These are phyloP conservation scores for Oscarella lobularis DNA, from an alignment of 37 sponge, comb jelly and placozoan genomes.

Conservation along the genomic window DNA sequence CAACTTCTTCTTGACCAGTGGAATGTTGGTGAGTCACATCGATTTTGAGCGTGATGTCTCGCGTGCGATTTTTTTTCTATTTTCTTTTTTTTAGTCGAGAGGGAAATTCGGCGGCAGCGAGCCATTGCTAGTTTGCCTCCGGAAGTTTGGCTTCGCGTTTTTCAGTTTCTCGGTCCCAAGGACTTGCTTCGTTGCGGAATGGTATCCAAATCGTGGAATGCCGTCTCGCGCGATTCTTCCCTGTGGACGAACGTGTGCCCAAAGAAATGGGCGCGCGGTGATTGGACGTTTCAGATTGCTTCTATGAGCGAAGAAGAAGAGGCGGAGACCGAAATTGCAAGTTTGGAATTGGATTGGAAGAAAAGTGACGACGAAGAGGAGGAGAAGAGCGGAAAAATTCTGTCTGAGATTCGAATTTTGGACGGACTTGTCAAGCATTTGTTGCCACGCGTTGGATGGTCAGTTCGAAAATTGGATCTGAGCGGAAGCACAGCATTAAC, in stretches of 20 bases:
- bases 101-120: no score
- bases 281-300: neutral
- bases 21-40: no score
- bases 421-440: conserved; percentile 37
- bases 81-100: no score
- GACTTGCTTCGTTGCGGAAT: neutral
- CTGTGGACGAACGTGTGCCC: neutral
- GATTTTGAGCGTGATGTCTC: no score
- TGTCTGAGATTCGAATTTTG: conserved; percentile 26
- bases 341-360: neutral
- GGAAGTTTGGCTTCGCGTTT: neutral
- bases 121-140: neutral
- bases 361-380: conserved; percentile 17
- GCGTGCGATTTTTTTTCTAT: no score
- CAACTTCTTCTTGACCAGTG: neutral
- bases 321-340: neutral
- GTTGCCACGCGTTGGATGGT: conserved; percentile 41
- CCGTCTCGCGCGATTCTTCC: neutral
- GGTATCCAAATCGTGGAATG: neutral
- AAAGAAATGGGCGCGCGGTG: neutral
- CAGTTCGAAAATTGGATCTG: conserved; percentile 42
- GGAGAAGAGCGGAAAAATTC: neutral
- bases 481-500: conserved; percentile 41
- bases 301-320: neutral
- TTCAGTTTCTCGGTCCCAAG: neutral